Conservation (phyloP, 2,797 vertebrate species). For the Anabacerthia variegaticeps region DNA sequence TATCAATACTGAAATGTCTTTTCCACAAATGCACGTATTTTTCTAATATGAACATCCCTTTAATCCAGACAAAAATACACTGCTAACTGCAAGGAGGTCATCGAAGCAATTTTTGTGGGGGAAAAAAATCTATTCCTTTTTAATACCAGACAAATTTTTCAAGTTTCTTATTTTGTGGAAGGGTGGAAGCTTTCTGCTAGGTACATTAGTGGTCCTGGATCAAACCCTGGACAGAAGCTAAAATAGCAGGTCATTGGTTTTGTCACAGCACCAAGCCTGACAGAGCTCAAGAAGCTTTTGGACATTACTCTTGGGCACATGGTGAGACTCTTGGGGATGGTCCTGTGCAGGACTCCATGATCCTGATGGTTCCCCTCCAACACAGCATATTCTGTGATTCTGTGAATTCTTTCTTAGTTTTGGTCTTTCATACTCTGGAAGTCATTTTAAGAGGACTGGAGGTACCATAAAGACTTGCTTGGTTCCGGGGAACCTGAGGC, state of each 20-base stretch:
- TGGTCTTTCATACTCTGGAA: neutral
- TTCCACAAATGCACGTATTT: slow-evolving; percentile 31
- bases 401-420: neutral
- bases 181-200: neutral
- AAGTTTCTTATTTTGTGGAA: neutral
- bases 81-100: slow-evolving; percentile 40
- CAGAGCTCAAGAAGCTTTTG: neutral
- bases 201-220: neutral
- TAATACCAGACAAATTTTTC: neutral
- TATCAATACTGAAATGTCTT: slow-evolving; percentile 66
- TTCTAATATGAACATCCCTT: slow-evolving; percentile 25
- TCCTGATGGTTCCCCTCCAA: neutral
- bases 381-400: neutral
- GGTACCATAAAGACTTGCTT: neutral
- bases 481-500: neutral
- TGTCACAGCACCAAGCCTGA: neutral
- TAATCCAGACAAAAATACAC: neutral
- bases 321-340: neutral
- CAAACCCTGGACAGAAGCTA: neutral
- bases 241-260: neutral
- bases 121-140: neutral
- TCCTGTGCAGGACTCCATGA: neutral
- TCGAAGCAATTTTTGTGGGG: slow-evolving; percentile 17
- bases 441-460: neutral
- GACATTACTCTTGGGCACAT: neutral